Base-by-base conservation (phyloP, 2,888 invertebrate genomes). In the Ferrisia virgata region DNA sequence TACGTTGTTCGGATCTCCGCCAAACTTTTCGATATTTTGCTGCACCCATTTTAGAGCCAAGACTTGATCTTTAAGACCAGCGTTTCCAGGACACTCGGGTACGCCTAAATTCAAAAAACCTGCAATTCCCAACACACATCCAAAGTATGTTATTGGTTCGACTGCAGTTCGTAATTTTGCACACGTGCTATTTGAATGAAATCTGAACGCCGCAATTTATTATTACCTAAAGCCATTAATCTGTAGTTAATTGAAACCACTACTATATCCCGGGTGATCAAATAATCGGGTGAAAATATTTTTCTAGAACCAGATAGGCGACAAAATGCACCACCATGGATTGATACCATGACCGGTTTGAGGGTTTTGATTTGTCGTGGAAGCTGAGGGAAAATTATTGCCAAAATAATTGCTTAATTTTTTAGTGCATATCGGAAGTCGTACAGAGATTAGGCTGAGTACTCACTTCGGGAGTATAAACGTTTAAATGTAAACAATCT, bases 171-270 rank as follows among this genome's bases (percentile, higher is more conserved):
- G n/a, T n/a, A n/a, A n/a, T n/a, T 31, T 25, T 11, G 15, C 4
- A 64, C 64, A n/a, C 2, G n/a, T n/a, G n/a, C 3, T 31, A n/a
- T n/a, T n/a, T n/a, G n/a, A n/a, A n/a, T n/a, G n/a, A n/a, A n/a
- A n/a, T n/a, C n/a, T n/a, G n/a, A n/a, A n/a, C n/a, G n/a, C n/a
- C n/a, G 2, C 15, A 18, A n/a, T 13, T n/a, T n/a, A n/a, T n/a
- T n/a, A n/a, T 85, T 86, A 89, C 89, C 89, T 78, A 94, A 89
- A 0, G 94, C 92, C 2, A 94, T 94, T 31, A 94, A 88, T 22
- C 94, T 91, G 87, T 94, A 94, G 86, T 94, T 94, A 0, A 93
- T 91, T 0, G 93, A 92, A 3, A 94, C 94, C 15, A 94, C 89
- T 80, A 94, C 91, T 0, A 93, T 90, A 79, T 92, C 91, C 87